These are phyloP conservation scores for Batillaria attramentaria DNA, from an alignment of 1,140 invertebrate genomes.

Conservation along the genomic window DNA sequence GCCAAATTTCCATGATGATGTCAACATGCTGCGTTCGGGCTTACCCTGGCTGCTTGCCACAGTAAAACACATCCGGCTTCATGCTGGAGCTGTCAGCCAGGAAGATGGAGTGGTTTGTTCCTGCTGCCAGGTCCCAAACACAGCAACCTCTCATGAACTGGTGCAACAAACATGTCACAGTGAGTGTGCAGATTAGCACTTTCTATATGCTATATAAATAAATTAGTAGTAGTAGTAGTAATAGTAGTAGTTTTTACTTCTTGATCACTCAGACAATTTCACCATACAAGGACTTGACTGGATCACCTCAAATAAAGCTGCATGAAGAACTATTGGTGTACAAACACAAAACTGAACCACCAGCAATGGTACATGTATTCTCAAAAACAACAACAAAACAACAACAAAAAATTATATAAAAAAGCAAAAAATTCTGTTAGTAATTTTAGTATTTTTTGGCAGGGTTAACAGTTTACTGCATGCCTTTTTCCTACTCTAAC, in stretches of 20 bases:
- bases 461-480: background rate
- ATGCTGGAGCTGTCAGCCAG: slow-evolving; percentile 75
- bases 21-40: background rate
- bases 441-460: background rate
- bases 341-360: too few relatives aligned
- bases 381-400: too few relatives aligned
- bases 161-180: slow-evolving; percentile 18
- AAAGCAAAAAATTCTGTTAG: too few relatives aligned
- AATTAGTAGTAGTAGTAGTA: background rate
- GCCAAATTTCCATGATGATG: too few relatives aligned
- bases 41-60: slow-evolving; percentile 69
- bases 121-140: slow-evolving; percentile 67
- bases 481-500: background rate
- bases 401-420: too few relatives aligned
- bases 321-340: too few relatives aligned
- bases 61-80: slow-evolving; percentile 66
- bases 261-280: too few relatives aligned
- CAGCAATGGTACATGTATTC: too few relatives aligned
- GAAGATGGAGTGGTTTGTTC: slow-evolving; percentile 72
- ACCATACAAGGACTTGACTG: too few relatives aligned
- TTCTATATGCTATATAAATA: background rate
- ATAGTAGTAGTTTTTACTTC: background rate
- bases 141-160: slow-evolving; percentile 68
- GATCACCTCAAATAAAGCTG: too few relatives aligned
- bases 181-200: background rate